Evolutionary conservation across 2,888 invertebrate genomes (phyloP).

Genomic region (Eugnorisma glareosa): DNA sequence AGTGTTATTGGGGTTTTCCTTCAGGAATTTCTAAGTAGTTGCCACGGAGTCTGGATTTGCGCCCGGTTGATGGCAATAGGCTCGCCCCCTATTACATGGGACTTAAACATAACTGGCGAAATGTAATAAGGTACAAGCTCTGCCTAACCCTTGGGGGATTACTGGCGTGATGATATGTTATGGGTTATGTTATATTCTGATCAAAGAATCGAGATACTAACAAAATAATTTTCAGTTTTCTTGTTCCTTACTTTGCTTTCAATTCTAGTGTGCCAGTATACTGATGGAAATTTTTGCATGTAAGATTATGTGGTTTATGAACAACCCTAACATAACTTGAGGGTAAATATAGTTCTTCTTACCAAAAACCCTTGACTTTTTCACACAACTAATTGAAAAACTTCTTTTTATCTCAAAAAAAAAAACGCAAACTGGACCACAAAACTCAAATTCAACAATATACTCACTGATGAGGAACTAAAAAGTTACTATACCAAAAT

Average conservation of each 20-base stretch:
- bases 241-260: not conserved
- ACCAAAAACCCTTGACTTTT: not conserved
- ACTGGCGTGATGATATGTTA: too few relatives aligned
- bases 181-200: too few relatives aligned
- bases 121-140: too few relatives aligned
- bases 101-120: too few relatives aligned
- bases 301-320: not conserved
- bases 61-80: too few relatives aligned
- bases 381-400: not conserved
- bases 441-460: slow-evolving; percentile 37
- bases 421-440: not conserved
- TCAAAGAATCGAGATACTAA: not conserved
- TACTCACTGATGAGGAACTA: slow-evolving; percentile 49
- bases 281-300: not conserved
- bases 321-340: not conserved
- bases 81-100: too few relatives aligned
- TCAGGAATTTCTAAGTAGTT: too few relatives aligned
- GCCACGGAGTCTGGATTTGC: too few relatives aligned
- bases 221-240: not conserved
- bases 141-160: too few relatives aligned
- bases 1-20: too few relatives aligned
- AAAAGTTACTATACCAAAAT: slow-evolving; percentile 61
- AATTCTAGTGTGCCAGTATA: not conserved
- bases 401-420: not conserved
- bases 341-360: not conserved